These are phyloP conservation scores for Halcyon badia DNA, from an alignment of 2,797 vertebrate genomes.

Conservation along the genomic window DNA sequence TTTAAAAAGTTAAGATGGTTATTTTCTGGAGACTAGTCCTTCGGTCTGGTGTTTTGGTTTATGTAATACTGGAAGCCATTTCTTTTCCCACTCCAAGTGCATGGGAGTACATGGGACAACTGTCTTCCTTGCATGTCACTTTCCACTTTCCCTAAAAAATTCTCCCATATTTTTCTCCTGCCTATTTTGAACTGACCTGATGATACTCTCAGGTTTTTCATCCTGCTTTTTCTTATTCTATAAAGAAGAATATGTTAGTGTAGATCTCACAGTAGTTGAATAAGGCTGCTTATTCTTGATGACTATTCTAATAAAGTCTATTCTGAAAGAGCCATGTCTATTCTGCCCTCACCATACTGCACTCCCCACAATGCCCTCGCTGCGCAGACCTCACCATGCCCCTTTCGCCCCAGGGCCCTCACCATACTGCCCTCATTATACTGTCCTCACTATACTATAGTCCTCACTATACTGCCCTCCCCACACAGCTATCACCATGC, in stretches of 20 bases:
- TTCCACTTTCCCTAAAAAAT: background rate
- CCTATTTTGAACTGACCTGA: background rate
- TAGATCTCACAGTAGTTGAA: background rate
- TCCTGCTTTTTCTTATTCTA: background rate
- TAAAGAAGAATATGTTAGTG: background rate
- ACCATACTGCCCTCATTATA: fast-evolving
- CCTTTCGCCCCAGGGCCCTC: background rate
- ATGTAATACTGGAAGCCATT: background rate
- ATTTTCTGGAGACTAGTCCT: background rate
- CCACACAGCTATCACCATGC: background rate
- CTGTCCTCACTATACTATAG: background rate
- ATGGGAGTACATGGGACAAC: background rate
- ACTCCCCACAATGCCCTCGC: no score
- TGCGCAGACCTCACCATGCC: background rate
- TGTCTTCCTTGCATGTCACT: background rate
- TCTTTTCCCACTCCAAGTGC: background rate
- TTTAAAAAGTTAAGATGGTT: background rate
- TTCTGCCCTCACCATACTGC: no score
- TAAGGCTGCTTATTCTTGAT: background rate
- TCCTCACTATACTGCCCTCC: background rate
- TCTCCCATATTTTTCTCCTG: background rate
- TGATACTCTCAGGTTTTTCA: background rate
- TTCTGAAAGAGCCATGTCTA: background rate
- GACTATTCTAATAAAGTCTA: background rate
- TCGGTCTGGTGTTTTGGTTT: background rate